Base-by-base conservation (phyloP, 2,888 invertebrate genomes). In the Galeruca laticollis region DNA sequence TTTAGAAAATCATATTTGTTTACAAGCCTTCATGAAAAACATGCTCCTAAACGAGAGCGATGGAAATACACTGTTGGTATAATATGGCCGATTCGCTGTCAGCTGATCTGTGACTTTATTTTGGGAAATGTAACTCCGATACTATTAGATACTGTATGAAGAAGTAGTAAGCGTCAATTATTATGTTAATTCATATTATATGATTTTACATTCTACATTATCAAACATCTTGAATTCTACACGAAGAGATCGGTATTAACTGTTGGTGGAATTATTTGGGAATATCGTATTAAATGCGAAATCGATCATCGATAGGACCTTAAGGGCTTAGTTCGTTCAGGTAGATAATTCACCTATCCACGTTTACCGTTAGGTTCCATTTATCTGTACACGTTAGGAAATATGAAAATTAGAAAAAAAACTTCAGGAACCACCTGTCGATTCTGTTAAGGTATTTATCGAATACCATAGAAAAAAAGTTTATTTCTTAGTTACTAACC, bases 231-330 rank as follows among this genome's bases (percentile, higher is more conserved):
- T 5, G 4, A 26, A 26, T 26, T 26, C 26, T 26, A 26, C 26
- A 26, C 26, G 2, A 26, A 26, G 26, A 3, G 4, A 6, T 26
- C 6, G 10, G 13, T 8, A 13, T 47, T 15, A 18, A n/a, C n/a
- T 15, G 15, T 47, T 15, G 47, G 47, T 47, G 47, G 47, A 47
- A 47, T 47, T 15, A 18, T 47, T 15, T 47, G 18, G 47, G 43
- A 21, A 54, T 33, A 33, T 33, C n/a, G 43, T 49, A 40, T 40
- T 54, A 61, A 47, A 71, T 68, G 68, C 71, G 68, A 71, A 70
- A 71, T 71, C 64, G 68, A 71, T 71, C 71, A 71, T 60, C 35
- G 51, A 65, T 56, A 69, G 52, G 56, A 65, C 69, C 69, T 49
- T 26, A 33, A 43, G 69, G 69, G 69, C 54, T 69, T 35, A 65